A percentile compares a stretch with the other conserved stretches of the same genome.
Evolutionary conservation across 2,797 vertebrate genomes (phyloP).

Genomic region (Ptychadena robeensis): DNA sequence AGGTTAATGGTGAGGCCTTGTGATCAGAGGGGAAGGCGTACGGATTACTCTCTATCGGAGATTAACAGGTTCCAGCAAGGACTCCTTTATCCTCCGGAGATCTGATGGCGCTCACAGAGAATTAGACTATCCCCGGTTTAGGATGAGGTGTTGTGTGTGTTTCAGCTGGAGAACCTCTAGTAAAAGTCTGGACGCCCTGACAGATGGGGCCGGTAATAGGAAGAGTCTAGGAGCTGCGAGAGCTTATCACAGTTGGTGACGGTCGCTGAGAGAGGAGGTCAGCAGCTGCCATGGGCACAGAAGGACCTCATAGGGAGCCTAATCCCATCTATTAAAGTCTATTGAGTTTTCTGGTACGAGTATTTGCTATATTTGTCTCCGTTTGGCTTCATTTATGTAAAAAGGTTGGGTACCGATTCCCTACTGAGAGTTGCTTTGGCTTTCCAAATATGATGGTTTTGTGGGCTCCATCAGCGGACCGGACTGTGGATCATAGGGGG

Average conservation of each 20-base stretch:
- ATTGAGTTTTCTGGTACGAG: background rate
- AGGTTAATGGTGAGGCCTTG: background rate
- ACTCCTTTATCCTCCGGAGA: conserved; percentile 15
- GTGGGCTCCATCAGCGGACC: too few relatives aligned
- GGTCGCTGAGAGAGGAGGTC: conserved; percentile 39
- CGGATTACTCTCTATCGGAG: conserved; percentile 15
- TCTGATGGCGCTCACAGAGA: background rate
- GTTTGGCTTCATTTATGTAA: too few relatives aligned
- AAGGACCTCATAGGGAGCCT: background rate
- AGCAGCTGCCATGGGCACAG: conserved; percentile 28
- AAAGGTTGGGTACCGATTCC: too few relatives aligned
- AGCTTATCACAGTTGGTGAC: conserved; percentile 49
- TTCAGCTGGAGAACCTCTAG: background rate
- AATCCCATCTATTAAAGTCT: background rate
- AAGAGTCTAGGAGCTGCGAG: background rate
- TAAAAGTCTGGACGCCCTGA: background rate
- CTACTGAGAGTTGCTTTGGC: too few relatives aligned
- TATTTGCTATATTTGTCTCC: background rate
- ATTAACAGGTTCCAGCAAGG: conserved; percentile 33
- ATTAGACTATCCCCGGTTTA: too few relatives aligned
- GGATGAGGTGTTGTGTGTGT: conserved; percentile 12
- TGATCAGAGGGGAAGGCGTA: conserved; percentile 22
- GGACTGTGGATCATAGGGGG: too few relatives aligned
- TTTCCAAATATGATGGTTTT: too few relatives aligned
- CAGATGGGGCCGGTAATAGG: conserved; percentile 30